Base-by-base conservation (phyloP, 64 coral and sea anemone species). In the Anthopleura sola region DNA sequence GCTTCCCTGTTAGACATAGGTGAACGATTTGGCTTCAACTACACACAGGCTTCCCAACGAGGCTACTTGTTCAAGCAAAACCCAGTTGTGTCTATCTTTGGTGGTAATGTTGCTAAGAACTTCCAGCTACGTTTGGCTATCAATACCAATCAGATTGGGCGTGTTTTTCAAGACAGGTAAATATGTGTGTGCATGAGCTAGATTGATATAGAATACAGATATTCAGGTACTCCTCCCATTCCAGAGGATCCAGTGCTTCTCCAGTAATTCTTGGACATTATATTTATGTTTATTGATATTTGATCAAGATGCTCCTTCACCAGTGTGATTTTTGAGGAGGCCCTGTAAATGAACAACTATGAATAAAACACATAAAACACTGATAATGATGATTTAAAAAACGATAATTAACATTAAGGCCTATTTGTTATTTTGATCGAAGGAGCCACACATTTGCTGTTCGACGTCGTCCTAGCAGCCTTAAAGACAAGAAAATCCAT, bases 51-150 rank as follows among this genome's bases (percentile, higher is more conserved):
- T 39, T 55, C 47, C 15, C 48, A 86, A 49, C 57, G 90, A 80
- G 97, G 97, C 17, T 99, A 87, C 83, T 87, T 99, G 19, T 99
- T 86, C 87, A 99, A 99, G 89, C 97, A 99, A 32, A 99, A 99
- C 62, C 97, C 97, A n/a, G 86, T 91, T 46, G 97, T 99, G 19
- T 51, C 78, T 49, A 78, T 99, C n/a, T 99, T 99, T 85, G 86
- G 87, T 57, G 88, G 86, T 55, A 82, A 78, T 66, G 80, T 87
- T 79, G 84, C 78, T 23, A 94, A 86, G 46, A 90, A 84, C 34
- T 86, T 94, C 60, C 68, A 90, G 44, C 84, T 99, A 15, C 87
- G 90, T 40, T n/a, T 99, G 14, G 97, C 97, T 37, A 94, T 99
- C 37, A 99, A 99, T 71, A 99, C 97, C 1, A 94, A 99, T 60